Evolutionary conservation across 2,797 vertebrate species (phyloP), one percentile per base, ranked within the genome.

Genomic region (Ctenochaetus hawaiiensis): DNA sequence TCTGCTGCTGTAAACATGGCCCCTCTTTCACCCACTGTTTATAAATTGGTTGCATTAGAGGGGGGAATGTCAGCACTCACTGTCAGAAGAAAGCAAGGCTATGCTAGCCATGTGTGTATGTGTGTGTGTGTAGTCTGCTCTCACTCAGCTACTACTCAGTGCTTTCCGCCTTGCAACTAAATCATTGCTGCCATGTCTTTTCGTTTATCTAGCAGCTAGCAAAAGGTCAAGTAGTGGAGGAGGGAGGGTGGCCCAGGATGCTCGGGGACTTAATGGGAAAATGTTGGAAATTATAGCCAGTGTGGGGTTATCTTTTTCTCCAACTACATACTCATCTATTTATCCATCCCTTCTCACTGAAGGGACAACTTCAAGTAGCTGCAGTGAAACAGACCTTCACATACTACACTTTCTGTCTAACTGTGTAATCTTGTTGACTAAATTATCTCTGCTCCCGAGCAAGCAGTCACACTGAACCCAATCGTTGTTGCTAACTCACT

Each of bases 171-270:
- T 61, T 67, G 77, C 70, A 77, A 79, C 83, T 91, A 91, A 93
- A 94, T 95, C 89, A 89, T 89, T 78, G 65, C 87, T 5, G 78
- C 80, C 37, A 39, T 87, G 87, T 85, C 90, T 90, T 91, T 86
- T 84, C 77, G 89, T 93, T 91, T 90, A 92, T 92, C 87, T 84
- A 82, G 86, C 86, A 78, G 89, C 78, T 74, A 84, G 81, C 22
- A 58, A 94, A 95, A 95, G 94, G 93, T 95, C 93, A 94, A 89
- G 86, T 80, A 76, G 83, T 66, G 41, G 53, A 51, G 10, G 37
- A 13, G 59, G 18, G 62, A 62, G 43, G 61, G 54, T 22, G 23
- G 75, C 61, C 71, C 49, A 72, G 61, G 76, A 82, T 81, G 86
- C 84, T 87, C 63, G 47, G 84, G 47, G 88, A 85, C 90, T 91